Percentiles rank a stretch among this genome's conserved stretches.
These are phyloP conservation scores for Parnassius smintheus DNA, from an alignment of 2,888 invertebrate species.

Conservation along the genomic window DNA sequence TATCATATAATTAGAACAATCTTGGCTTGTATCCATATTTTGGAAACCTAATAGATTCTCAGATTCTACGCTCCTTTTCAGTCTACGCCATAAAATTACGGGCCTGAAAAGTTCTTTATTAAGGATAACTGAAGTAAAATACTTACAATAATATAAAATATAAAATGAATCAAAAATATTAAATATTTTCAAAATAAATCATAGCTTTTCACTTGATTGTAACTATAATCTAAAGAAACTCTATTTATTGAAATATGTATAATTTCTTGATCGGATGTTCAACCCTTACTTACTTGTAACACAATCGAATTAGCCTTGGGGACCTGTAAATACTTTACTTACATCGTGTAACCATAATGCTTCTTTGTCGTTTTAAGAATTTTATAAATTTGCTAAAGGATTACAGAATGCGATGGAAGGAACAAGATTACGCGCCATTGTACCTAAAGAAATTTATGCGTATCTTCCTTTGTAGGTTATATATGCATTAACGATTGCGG, in stretches of 20 bases:
- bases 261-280: constrained; percentile 1
- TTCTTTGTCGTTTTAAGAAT: constrained; percentile 30
- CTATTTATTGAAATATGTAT: too few relatives aligned
- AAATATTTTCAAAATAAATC: too few relatives aligned
- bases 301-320: constrained; percentile 29
- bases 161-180: too few relatives aligned
- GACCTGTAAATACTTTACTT: constrained; percentile 24
- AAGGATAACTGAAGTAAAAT: too few relatives aligned
- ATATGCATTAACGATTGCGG: not conserved
- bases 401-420: constrained; percentile 26
- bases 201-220: too few relatives aligned
- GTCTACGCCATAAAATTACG: too few relatives aligned
- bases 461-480: not conserved
- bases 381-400: constrained; percentile 27
- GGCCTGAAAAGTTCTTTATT: too few relatives aligned
- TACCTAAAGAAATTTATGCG: constrained; percentile 13
- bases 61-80: not conserved
- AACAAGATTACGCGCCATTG: constrained; percentile 22
- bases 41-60: not conserved
- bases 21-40: not conserved
- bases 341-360: constrained; percentile 31
- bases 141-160: too few relatives aligned
- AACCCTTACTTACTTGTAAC: constrained; percentile 14
- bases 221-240: too few relatives aligned
- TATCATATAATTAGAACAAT: constrained; percentile 1